Conservation (phyloP, 2,113 vertebrate genomes). For the Panthera uncia region DNA sequence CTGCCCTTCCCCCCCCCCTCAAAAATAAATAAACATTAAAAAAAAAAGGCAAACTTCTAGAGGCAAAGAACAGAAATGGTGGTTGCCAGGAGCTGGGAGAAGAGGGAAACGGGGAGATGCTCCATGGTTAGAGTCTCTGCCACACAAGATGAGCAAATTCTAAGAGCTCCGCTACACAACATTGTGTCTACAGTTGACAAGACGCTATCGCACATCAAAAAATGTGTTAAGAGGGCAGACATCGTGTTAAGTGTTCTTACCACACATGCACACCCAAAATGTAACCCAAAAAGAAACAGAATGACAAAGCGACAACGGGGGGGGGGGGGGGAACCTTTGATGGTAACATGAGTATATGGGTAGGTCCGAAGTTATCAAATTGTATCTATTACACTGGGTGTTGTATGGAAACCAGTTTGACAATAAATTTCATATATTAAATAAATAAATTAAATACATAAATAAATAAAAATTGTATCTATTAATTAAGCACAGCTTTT, state of each 20-base stretch:
- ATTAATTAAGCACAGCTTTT: neutral
- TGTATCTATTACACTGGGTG: neutral
- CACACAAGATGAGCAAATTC: neutral
- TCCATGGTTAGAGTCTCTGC: neutral
- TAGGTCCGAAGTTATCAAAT: neutral
- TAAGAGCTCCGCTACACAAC: neutral
- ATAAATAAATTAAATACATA: too few relatives aligned
- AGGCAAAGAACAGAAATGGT: neutral
- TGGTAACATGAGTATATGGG: neutral
- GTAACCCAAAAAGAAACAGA: neutral
- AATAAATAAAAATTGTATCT: neutral
- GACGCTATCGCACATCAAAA: neutral
- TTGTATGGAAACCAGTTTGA: too few relatives aligned
- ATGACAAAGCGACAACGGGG: neutral
- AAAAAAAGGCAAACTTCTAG: neutral
- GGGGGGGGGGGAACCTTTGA: too few relatives aligned
- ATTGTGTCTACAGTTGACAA: neutral
- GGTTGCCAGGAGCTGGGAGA: neutral
- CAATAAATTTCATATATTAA: too few relatives aligned
- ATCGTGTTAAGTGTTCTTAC: too few relatives aligned
- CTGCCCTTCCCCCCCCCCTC: too few relatives aligned
- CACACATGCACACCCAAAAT: neutral
- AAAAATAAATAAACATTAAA: too few relatives aligned
- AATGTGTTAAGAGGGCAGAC: neutral
- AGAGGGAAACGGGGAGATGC: too few relatives aligned